Evolutionary conservation across 2,113 vertebrate species (phyloP).

Genomic region (Hyperopisus bebe): DNA sequence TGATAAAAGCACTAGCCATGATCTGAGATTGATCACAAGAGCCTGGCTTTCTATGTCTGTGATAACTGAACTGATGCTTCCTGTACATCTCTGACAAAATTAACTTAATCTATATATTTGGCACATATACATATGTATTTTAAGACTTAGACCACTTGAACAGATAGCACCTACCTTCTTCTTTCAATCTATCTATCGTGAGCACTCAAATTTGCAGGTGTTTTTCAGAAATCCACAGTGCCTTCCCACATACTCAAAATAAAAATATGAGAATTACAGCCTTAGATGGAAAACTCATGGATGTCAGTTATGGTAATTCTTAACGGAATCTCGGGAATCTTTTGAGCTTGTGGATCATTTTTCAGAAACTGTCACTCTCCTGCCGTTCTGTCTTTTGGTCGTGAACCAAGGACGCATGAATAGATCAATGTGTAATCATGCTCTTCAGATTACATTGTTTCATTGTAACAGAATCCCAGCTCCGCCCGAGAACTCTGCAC

Average conservation of each 20-base stretch:
- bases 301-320: constrained; percentile 16
- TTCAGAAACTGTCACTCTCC: constrained; percentile 10
- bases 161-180: not conserved
- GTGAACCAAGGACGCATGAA: constrained; percentile 11
- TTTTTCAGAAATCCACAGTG: constrained; percentile 13
- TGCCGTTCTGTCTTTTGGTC: constrained; percentile 8
- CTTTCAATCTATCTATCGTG: not conserved
- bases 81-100: not conserved
- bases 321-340: not conserved
- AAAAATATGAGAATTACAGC: not conserved
- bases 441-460: not conserved
- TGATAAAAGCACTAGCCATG: not conserved
- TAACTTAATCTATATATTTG: not conserved
- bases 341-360: constrained; percentile 14
- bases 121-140: not conserved
- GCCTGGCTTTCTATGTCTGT: not conserved
- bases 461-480: not conserved
- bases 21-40: not conserved
- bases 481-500: not conserved
- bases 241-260: not conserved
- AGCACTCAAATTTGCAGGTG: not conserved
- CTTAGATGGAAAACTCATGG: not conserved
- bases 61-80: not conserved
- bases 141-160: not conserved
- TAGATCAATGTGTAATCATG: constrained; percentile 12